These are phyloP conservation scores for Pecten maximus DNA, from an alignment of 2,888 invertebrate genomes.

Conservation along the genomic window DNA sequence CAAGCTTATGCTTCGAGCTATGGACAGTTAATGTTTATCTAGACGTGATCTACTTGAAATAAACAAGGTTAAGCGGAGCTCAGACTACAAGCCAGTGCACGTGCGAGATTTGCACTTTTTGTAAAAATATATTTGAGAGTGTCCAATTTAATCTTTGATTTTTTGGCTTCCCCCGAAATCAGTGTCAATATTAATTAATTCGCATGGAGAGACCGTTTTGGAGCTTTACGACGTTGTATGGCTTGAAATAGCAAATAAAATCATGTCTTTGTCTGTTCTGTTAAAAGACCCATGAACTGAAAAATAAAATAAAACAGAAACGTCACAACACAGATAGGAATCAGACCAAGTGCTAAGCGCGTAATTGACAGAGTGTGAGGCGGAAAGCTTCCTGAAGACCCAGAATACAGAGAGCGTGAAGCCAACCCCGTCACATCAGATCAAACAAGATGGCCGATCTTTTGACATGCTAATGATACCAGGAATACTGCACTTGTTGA, in stretches of 20 bases:
- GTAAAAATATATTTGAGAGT: neutral
- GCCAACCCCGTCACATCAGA: slow-evolving; percentile 11
- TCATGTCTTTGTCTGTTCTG: neutral
- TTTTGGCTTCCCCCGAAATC: neutral
- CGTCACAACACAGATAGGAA: slow-evolving; percentile 8
- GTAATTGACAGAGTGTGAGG: slow-evolving; percentile 26
- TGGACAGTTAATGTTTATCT: neutral
- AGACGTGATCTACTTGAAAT: neutral
- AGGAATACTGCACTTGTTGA: neutral
- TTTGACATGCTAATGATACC: slow-evolving; percentile 17
- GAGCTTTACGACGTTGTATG: neutral
- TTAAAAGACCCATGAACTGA: neutral
- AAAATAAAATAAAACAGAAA: neutral
- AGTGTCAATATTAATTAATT: neutral
- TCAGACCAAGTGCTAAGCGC: slow-evolving; percentile 19
- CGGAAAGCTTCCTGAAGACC: slow-evolving; percentile 29
- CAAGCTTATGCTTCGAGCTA: neutral
- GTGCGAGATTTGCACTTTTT: neutral
- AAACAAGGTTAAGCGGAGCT: neutral
- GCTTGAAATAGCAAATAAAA: neutral
- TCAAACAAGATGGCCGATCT: slow-evolving; percentile 35
- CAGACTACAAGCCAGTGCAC: neutral
- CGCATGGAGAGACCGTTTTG: neutral
- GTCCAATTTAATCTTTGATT: neutral
- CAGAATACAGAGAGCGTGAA: slow-evolving; percentile 21